Conservation (phyloP, 2,113 vertebrate species). For the Cephalopterus ornatus region DNA sequence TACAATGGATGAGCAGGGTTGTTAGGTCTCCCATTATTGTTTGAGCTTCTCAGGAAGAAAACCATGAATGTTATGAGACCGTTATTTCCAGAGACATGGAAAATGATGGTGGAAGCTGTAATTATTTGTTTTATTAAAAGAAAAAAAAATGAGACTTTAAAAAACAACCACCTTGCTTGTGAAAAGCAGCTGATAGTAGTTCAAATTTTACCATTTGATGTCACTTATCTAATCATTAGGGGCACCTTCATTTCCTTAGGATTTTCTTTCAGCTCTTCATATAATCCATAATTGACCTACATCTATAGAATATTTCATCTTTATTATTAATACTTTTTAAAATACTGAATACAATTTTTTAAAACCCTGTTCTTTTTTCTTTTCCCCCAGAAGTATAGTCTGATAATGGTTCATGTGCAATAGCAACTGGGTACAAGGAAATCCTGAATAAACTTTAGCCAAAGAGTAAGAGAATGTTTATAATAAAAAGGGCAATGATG, state of each 20-base stretch:
- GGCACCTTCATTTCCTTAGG: neutral
- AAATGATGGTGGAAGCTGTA: neutral
- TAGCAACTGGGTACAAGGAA: neutral
- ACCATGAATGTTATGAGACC: neutral
- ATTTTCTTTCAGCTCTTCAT: neutral
- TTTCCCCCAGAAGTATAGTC: accelerated
- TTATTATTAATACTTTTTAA: neutral
- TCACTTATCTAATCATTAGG: neutral
- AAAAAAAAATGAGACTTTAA: neutral
- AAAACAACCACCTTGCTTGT: accelerated
- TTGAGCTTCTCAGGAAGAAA: neutral
- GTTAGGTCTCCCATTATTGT: neutral
- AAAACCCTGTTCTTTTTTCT: neutral
- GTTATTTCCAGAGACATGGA: neutral
- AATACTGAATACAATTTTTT: neutral
- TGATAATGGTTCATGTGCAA: neutral
- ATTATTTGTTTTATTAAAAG: neutral
- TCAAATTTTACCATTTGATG: neutral
- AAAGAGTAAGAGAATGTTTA: neutral
- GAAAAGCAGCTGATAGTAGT: neutral
- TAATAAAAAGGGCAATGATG: neutral
- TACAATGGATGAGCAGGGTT: neutral
- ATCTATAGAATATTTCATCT: neutral
- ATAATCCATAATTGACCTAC: neutral
- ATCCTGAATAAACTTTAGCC: neutral